Base-by-base conservation (phyloP, 2,113 vertebrate species). In the Cavia aperea region DNA sequence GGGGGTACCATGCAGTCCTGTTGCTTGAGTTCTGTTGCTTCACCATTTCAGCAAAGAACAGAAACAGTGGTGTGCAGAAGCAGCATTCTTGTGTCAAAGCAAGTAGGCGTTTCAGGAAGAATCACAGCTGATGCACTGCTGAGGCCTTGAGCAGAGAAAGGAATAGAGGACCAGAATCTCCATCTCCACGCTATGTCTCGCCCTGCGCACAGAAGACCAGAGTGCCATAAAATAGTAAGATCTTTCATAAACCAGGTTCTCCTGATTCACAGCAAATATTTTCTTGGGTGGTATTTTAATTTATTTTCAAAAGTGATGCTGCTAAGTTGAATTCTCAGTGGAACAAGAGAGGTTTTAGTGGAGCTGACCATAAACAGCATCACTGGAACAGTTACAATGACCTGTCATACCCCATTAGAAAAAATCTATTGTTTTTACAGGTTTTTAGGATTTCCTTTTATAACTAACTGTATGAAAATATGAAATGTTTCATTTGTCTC, bases 181-280 rank as follows among this genome's bases (percentile, higher is more conserved):
- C 33, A 0, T 66, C 88, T 70, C 54, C 77, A 54, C 63, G 95
- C 62, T 46, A 98, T 98, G 98, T 98, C 98, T 96, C 97, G 82
- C 33, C 93, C 96, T 95, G 93, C 94, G 78, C 97, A 95, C 89
- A 96, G 96, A 97, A 98, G 96, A 94, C 96, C 97, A 95, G 98
- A 98, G 83, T 97, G 97, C 91, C 96, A 96, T 88, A 98, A 98
- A 98, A 98, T 98, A 95, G 98, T 98, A 98, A 98, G 98, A 72
- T 0, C 23, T 88, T 89, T 93, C 94, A 51, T 90, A 81, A 84
- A 92, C 24, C 84, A 18, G 6, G 39, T 79, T 90, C 46, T 84
- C 79, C 82, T 92, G 23, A 31, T 68, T 93, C 46, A 58, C 46
- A 81, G 83, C 70, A 86, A 90, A 81, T 87, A 49, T 87, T 93